Percentiles rank a stretch among this genome's conserved stretches.
These are phyloP conservation scores for Laothoe populi DNA, from an alignment of 2,888 invertebrate genomes.

Conservation along the genomic window DNA sequence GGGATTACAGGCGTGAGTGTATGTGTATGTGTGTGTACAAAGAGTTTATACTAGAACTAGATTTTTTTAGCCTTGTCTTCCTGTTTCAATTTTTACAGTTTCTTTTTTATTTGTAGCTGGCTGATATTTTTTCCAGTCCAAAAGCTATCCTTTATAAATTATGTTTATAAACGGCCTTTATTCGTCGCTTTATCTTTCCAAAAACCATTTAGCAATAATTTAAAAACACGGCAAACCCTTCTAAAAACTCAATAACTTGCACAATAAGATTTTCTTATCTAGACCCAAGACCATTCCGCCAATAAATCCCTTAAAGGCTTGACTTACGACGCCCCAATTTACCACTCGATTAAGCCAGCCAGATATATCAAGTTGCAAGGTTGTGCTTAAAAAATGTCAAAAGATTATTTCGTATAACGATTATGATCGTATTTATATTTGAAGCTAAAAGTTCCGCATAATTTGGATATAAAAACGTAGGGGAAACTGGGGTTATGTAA, in stretches of 20 bases:
- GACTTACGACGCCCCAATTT: constrained; percentile 27
- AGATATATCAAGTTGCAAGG: constrained; percentile 14
- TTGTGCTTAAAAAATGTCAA: not conserved
- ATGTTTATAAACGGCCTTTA: no score
- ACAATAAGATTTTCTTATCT: constrained; percentile 27
- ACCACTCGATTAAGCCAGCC: constrained; percentile 27
- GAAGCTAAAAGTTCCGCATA: constrained; percentile 60
- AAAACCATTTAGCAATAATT: not conserved
- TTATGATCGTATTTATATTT: constrained; percentile 48
- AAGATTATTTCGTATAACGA: not conserved
- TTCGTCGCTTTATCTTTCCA: no score
- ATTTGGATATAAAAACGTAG: constrained; percentile 52
- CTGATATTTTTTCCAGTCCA: not conserved
- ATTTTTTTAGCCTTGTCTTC: no score
- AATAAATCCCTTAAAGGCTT: constrained; percentile 29
- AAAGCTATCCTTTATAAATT: not conserved
- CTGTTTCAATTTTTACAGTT: no score
- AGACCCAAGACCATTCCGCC: constrained; percentile 22
- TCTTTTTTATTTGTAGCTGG: no score
- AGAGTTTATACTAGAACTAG: no score
- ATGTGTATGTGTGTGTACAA: no score
- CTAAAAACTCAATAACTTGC: constrained; percentile 16
- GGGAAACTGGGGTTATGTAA: constrained; percentile 33
- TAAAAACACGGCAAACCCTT: not conserved
- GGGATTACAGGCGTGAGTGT: no score